Conservation (phyloP, 2,888 invertebrate genomes). For the Graphium colonna region DNA sequence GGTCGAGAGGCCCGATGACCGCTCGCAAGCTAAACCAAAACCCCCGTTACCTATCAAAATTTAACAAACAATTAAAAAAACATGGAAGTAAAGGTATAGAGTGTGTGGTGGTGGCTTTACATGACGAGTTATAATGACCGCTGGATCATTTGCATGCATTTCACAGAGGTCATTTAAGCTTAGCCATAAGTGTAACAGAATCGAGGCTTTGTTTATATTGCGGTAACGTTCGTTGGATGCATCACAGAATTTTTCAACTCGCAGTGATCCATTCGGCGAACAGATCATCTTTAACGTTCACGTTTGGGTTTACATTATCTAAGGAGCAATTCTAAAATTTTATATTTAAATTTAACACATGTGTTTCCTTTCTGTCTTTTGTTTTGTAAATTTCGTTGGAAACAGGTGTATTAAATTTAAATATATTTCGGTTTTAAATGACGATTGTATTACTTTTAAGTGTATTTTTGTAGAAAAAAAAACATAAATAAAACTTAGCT, state of each 20-base stretch:
- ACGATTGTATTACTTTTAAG: conserved; percentile 6
- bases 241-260: conserved; percentile 26
- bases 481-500: neutral
- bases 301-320: conserved; percentile 54
- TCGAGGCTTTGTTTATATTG: conserved; percentile 58
- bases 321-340: neutral
- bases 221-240: conserved; percentile 43
- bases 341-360: conserved; percentile 6
- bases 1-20: conserved; percentile 38
- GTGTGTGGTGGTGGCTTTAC: conserved; percentile 79
- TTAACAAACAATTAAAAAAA: conserved; percentile 58
- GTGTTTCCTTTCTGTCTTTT: conserved; percentile 7
- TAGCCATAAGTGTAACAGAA: conserved; percentile 60
- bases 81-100: conserved; percentile 77
- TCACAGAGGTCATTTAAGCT: conserved; percentile 66
- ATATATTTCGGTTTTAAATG: neutral
- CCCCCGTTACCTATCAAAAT: conserved; percentile 65
- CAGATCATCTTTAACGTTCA: conserved; percentile 38
- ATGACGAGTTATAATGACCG: conserved; percentile 55
- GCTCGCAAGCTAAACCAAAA: conserved; percentile 37
- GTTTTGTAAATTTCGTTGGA: too few species aligned
- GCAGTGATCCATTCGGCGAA: conserved; percentile 41
- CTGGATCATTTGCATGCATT: conserved; percentile 75
- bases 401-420: conserved; percentile 11
- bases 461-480: neutral